Evolutionary conservation across 2,113 vertebrate genomes (phyloP), one percentile per base, ranked within the genome.

Genomic region (Telmatochromis sp.): DNA sequence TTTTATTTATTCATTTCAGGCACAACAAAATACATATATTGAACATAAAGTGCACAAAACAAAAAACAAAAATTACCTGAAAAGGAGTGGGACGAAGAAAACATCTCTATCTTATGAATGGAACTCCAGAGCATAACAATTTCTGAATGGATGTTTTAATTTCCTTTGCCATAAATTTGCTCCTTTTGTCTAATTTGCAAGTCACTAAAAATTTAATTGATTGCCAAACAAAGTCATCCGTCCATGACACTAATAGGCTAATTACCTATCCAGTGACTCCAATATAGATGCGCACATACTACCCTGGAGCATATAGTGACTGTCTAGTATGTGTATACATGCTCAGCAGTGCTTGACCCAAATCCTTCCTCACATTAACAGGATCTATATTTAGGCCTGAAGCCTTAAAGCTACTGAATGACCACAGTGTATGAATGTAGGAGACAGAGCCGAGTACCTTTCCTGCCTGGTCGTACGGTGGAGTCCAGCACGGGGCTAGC

Each of bases 401-500:
- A 51, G 82, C 92, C 60, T 83, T 75, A 86, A 83, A 85, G 51
- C 80, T 83, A 81, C 11, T 55, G 21, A 31, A 83, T 45, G 45
- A 83, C 28, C 10, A 63, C 33, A 37, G 37, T n/a, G 15, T 65
- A 37, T 82, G 65, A 63, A 11, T 47, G 35, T 58, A 17, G 45
- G 49, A 40, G 37, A 35, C 40, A 11, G 80, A 70, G 35, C 9
- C 2, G 6, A 6, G 21, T 97, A 99, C 98, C 98, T 98, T 97
- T 98, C 96, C 95, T 98, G 91, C 96, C 96, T 7, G 97, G 96
- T 94, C 98, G 97, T 78, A 97, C 93, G 95, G 96, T 95, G 86
- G 97, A 89, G 88, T 99, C 98, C 58, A 97, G 97, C 95, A 97
- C 96, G 14, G 97, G 96, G 92, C 97, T 97, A 92, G 97, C 91